These are phyloP conservation scores for Agrotis segetum DNA, from an alignment of 2,888 invertebrate genomes.

Conservation along the genomic window DNA sequence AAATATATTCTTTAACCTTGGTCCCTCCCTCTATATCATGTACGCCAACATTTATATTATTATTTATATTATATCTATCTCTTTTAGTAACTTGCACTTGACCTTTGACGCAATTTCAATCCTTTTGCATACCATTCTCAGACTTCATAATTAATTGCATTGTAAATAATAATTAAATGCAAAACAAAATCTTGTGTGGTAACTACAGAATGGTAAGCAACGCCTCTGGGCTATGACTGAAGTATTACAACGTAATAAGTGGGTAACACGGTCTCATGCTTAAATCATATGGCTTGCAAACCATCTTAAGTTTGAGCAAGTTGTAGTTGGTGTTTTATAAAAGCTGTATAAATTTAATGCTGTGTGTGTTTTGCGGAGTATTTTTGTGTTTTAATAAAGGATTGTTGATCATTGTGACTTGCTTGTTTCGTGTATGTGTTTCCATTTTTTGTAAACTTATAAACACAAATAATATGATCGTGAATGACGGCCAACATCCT, in stretches of 20 bases:
- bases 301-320: constrained; percentile 30
- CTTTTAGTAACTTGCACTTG: no score
- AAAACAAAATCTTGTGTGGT: constrained; percentile 11
- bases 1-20: no score
- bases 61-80: no score
- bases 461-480: no score
- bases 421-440: no score
- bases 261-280: constrained; percentile 23
- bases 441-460: no score
- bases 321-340: constrained; percentile 26
- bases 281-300: constrained; percentile 32
- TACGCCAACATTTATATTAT: no score
- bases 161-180: constrained; percentile 45
- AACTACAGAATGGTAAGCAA: constrained; percentile 4
- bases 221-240: constrained; percentile 25
- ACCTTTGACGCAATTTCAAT: no score
- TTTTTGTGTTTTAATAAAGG: background rate
- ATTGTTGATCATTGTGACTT: no score
- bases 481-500: no score
- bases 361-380: background rate
- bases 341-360: background rate
- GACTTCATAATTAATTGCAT: constrained; percentile 45
- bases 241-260: constrained; percentile 45
- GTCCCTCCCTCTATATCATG: no score
- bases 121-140: constrained; percentile 3